Conservation (phyloP, 2,797 vertebrate species). For the Artibeus jamaicensis region DNA sequence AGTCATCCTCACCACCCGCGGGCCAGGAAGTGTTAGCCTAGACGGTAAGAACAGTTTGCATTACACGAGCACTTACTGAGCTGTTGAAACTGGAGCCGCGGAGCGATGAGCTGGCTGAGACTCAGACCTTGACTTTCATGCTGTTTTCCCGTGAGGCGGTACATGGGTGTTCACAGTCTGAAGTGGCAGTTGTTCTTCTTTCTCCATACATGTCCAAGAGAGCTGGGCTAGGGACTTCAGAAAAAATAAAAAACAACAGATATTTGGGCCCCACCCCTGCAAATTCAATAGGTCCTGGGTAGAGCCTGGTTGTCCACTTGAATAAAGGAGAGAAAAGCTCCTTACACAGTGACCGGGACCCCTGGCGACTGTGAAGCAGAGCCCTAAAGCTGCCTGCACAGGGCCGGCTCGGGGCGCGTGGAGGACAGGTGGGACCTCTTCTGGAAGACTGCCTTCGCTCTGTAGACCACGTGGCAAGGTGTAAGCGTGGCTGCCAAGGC, state of each 20-base stretch:
- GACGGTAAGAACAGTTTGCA: background rate
- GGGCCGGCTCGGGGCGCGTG: background rate
- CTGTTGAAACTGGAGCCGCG: rapidly evolving
- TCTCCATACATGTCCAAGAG: background rate
- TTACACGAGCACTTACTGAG: background rate
- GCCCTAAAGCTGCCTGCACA: background rate
- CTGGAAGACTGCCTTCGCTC: background rate
- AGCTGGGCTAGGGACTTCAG: background rate
- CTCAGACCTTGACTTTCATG: background rate
- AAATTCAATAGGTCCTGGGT: background rate
- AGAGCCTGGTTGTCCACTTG: background rate
- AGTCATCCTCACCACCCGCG: background rate
- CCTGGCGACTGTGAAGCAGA: rapidly evolving
- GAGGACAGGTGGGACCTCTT: background rate
- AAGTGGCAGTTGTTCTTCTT: background rate
- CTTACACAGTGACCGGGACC: rapidly evolving
- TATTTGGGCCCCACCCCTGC: background rate
- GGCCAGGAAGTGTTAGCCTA: background rate
- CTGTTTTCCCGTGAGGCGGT: background rate
- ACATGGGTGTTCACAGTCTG: background rate
- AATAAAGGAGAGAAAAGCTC: background rate
- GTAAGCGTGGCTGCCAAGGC: rapidly evolving
- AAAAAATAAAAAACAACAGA: background rate
- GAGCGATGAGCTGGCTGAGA: background rate
- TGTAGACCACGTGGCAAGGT: rapidly evolving